Conservation (phyloP, 2,113 vertebrate genomes). For the Oreochromis tanganicae region DNA sequence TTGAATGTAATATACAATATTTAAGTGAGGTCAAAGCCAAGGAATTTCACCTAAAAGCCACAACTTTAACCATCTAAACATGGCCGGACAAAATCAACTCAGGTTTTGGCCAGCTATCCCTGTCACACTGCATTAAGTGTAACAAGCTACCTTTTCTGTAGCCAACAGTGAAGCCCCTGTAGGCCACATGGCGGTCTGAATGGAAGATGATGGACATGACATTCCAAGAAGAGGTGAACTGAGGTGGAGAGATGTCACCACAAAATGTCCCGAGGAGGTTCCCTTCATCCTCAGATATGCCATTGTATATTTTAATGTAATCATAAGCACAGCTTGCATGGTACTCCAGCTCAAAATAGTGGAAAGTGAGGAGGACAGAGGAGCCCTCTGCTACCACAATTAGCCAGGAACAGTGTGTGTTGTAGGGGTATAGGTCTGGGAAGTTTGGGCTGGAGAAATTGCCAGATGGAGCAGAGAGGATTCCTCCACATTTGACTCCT, state of each 20-base stretch:
- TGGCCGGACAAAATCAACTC: background rate
- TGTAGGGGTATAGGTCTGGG: constrained; percentile 85
- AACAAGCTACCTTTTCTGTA: constrained; percentile 84
- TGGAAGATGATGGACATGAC: constrained; percentile 90
- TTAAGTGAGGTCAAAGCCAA: background rate
- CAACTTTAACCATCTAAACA: background rate
- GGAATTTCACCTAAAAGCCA: background rate
- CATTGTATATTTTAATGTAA: constrained; percentile 94
- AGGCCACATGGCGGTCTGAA: constrained; percentile 90
- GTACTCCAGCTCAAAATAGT: constrained; percentile 89
- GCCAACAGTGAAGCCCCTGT: constrained; percentile 81
- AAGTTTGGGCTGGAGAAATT: constrained; percentile 97
- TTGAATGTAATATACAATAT: background rate
- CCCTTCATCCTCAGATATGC: constrained; percentile 80
- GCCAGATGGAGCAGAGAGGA: constrained; percentile 85
- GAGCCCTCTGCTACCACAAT: constrained; percentile 95
- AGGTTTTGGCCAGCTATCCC: background rate
- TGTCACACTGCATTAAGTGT: constrained; percentile 3
- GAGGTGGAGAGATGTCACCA: constrained; percentile 79
- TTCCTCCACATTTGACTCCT: constrained; percentile 96
- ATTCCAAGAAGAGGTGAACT: constrained; percentile 93
- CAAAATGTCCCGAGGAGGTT: constrained; percentile 94
- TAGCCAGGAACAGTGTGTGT: constrained; percentile 88
- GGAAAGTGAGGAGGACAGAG: constrained; percentile 87
- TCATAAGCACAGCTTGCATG: constrained; percentile 84